Conservation (phyloP, 2,888 invertebrate genomes). For the Cyclophora punctaria region DNA sequence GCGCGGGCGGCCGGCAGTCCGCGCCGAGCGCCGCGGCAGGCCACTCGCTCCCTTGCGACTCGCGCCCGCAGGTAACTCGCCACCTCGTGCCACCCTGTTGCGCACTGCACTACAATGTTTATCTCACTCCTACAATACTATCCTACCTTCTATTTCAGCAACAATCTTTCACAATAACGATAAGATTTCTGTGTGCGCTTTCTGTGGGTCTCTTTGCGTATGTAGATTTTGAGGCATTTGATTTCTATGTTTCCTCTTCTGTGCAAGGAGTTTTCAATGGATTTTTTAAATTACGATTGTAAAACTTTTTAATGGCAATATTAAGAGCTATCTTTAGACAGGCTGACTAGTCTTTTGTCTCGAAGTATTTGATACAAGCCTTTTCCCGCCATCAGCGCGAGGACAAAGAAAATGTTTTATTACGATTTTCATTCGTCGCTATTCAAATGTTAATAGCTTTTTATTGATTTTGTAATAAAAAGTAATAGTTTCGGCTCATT, state of each 20-base stretch:
- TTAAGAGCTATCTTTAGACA: too few species aligned
- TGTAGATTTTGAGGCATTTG: constrained; percentile 3
- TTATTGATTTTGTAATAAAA: too few species aligned
- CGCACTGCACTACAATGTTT: constrained; percentile 64
- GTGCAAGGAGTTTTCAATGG: too few species aligned
- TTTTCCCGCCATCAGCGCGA: constrained; percentile 6
- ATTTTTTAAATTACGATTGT: too few species aligned
- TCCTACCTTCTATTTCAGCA: constrained; percentile 6
- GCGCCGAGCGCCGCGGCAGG: constrained; percentile 60
- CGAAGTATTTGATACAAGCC: not conserved
- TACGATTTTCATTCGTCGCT: constrained; percentile 3
- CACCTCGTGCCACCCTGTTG: constrained; percentile 59
- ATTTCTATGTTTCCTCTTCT: not conserved
- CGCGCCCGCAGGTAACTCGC: constrained; percentile 31
- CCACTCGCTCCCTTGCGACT: constrained; percentile 45
- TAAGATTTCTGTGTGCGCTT: constrained; percentile 13
- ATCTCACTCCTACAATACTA: constrained; percentile 20
- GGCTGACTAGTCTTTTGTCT: too few species aligned
- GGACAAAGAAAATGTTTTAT: constrained; percentile 16
- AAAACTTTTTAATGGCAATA: too few species aligned
- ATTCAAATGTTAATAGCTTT: constrained; percentile 11
- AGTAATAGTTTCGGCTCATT: too few species aligned
- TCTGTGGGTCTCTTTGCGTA: constrained; percentile 9
- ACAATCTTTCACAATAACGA: constrained; percentile 7
- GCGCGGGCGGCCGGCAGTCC: constrained; percentile 49